A percentile compares a stretch with the other conserved stretches of the same genome.
Conservation (phyloP, 2,797 vertebrate genomes). For the Cynopterus sphinx region DNA sequence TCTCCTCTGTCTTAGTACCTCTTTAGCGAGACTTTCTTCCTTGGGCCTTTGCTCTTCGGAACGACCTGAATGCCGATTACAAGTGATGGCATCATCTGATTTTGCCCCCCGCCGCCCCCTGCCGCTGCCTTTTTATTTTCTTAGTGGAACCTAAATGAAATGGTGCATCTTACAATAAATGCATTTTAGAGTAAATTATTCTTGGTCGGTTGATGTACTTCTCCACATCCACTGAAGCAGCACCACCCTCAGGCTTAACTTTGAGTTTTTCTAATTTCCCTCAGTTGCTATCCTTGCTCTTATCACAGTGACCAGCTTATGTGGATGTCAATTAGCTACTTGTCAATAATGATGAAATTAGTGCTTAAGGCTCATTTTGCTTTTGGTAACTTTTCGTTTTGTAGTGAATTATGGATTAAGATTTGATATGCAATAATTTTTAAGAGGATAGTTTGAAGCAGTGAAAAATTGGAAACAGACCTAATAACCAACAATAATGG, state of each 20-base stretch:
- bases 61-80: background rate
- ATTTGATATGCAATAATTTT: background rate
- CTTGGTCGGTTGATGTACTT: background rate
- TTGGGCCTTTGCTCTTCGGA: background rate
- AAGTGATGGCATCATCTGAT: background rate
- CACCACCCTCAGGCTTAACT: background rate
- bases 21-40: background rate
- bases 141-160: background rate
- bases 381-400: background rate
- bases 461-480: constrained; percentile 13
- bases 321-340: background rate
- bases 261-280: background rate
- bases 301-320: background rate
- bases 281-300: background rate
- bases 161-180: background rate
- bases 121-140: too few species aligned
- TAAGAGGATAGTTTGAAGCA: background rate
- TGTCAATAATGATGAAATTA: background rate
- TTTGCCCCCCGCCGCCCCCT: too few species aligned
- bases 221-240: background rate
- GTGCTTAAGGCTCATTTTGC: background rate
- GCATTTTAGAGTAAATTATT: background rate
- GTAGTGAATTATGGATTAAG: background rate
- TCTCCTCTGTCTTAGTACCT: background rate
- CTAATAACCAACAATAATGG: background rate